Evolutionary conservation across 2,888 invertebrate genomes (phyloP), one percentile per base, ranked within the genome.

Genomic region (Hirudinaria manillensis): DNA sequence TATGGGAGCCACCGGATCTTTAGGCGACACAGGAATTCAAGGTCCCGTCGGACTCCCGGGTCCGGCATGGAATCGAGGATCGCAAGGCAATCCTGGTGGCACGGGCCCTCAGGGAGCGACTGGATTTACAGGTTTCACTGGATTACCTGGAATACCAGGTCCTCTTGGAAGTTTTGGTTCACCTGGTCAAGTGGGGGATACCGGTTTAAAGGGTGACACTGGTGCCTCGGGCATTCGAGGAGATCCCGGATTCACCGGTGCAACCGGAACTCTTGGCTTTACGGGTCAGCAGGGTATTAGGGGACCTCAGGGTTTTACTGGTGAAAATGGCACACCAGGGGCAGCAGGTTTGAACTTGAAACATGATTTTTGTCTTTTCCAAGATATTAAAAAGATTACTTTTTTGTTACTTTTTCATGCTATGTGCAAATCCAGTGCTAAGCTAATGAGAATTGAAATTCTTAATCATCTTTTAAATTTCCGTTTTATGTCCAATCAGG

Each of bases 91-190:
- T 27, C 38, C 27, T 29, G 76, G 76, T 0, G 51, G 16, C 27
- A 34, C 65, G 0, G 77, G 77, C 21, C 74, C 61, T n/a, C 53
- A 70, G 21, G 77, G 77, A 65, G 38, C 76, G n/a, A n/a, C 73
- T 32, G 78, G 78, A 56, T 51, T 68, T 66, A 56, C 36, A 32
- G 78, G 78, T 38, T 38, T 24, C 21, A 21, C 73, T 65, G 78
- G 78, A 21, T n/a, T 70, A 27, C 65, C 75, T 32, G 78, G 78
- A 19, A 70, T 56, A n/a, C 67, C 56, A 51, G 78, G 78, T 36
- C 61, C 56, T n/a, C 21, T 70, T 70, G 78, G 78, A 32, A 68
- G 75, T 56, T 21, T 55, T 19, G 78, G 78, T 51, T 71, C 75
- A 34, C 55, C 76, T 19, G 79, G 79, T 13, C 36, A 73, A 10